phyloP scores from a whole-genome alignment of 2,797 vertebrate genomes.

The Varecia variegata region DNA sequence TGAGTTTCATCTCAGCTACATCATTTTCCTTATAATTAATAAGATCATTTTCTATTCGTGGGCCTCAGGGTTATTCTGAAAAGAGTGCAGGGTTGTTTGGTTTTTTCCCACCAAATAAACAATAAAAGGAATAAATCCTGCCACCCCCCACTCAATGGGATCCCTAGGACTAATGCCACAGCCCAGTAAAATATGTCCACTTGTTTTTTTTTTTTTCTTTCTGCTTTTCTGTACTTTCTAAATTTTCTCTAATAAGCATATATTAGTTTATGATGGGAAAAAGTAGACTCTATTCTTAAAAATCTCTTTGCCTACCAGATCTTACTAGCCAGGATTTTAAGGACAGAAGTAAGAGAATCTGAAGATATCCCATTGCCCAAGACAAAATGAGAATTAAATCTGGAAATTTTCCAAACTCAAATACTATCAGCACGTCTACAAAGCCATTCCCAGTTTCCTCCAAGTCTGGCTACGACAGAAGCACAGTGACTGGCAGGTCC shows the following conservation, averaged over 20 bases:
- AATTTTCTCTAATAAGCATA: background rate
- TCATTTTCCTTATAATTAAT: background rate
- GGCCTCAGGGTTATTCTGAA: background rate
- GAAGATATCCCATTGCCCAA: background rate
- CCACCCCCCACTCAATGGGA: background rate
- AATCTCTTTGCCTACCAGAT: background rate
- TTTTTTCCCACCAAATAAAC: slow-evolving; percentile 4
- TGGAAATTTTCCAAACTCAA: background rate
- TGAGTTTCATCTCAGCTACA: background rate
- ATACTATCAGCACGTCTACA: background rate
- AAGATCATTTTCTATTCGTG: background rate
- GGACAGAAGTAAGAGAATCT: background rate
- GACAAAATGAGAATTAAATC: background rate
- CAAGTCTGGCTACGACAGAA: background rate
- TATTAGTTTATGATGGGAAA: background rate
- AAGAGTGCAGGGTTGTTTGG: background rate
- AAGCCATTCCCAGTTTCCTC: background rate
- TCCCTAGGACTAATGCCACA: background rate
- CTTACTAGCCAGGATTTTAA: background rate
- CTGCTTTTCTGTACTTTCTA: background rate
- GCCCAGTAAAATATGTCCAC: background rate
- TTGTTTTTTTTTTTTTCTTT: background rate
- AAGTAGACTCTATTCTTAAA: background rate
- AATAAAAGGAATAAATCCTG: background rate
- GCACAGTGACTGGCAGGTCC: rapidly evolving